A percentile compares a stretch with the other conserved stretches of the same genome.
phyloP scores from a whole-genome alignment of 2,113 vertebrate genomes.

The Lynx canadensis region DNA sequence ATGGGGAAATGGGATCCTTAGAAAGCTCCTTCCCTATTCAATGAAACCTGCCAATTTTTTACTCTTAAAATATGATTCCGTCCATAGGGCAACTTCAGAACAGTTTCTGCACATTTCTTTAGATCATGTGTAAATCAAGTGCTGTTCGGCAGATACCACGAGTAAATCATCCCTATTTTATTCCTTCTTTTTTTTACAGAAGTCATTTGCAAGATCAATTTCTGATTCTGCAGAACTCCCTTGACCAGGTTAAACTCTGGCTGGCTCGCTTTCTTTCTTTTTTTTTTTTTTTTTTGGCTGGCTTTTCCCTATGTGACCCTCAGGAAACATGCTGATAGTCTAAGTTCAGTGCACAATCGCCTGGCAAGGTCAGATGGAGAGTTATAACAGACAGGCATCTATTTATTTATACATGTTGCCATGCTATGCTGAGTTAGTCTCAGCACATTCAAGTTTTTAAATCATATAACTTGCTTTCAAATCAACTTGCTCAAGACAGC shows the following conservation, averaged over 20 bases:
- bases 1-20: constrained; percentile 77
- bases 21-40: constrained; percentile 78
- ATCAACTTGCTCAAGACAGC: constrained; percentile 61
- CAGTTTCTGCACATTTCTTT: constrained; percentile 75
- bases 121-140: constrained; percentile 64
- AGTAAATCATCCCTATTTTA: constrained; percentile 70
- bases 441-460: constrained; percentile 77
- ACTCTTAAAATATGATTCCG: constrained; percentile 76
- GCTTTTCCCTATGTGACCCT: constrained; percentile 76
- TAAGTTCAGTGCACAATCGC: constrained; percentile 66
- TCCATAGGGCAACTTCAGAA: constrained; percentile 62
- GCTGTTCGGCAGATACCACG: not conserved
- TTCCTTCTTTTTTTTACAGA: constrained; percentile 69
- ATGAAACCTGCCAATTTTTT: constrained; percentile 73
- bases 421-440: constrained; percentile 58
- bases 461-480: constrained; percentile 72
- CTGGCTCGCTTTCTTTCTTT: constrained; percentile 41
- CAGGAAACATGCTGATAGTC: constrained; percentile 70
- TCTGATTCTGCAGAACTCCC: constrained; percentile 69
- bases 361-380: constrained; percentile 84
- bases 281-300: constrained; percentile 57
- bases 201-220: constrained; percentile 80
- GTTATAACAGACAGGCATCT: constrained; percentile 67
- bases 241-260: constrained; percentile 72
- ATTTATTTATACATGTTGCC: constrained; percentile 80